Evolutionary conservation across 2,113 vertebrate species (phyloP), one percentile per base, ranked within the genome.

Genomic region (Zosterops pallidus): DNA sequence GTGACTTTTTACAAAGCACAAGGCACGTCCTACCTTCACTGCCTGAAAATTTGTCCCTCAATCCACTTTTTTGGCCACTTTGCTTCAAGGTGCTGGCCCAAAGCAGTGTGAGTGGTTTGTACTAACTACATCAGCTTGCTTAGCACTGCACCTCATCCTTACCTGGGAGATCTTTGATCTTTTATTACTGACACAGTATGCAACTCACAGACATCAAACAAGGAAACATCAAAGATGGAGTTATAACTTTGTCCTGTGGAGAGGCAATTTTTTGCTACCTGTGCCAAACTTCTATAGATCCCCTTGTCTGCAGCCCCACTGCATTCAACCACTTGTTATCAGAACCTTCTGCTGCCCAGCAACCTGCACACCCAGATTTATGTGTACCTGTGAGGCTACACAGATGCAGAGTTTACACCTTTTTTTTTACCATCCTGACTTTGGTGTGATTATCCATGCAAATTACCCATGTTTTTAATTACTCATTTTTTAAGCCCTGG

Each of bases 131-230:
- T 70, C 39, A n/a, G 47, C 50, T 64, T 41, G 37, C 18, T 31
- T 23, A 53, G 75, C 6, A 21, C 26, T 49, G 75, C 6, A 14
- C 28, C 89, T 65, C 49, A 55, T 64, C 78, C 77, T 44, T 87
- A 69, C 68, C 83, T 56, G 56, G 11, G 31, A 92, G 18, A 83
- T n/a, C 56, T 94, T 82, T 80, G 47, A 88, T 89, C 86, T 96
- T 94, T 85, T 83, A 94, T 91, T 83, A 49, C 76, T 82, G 70
- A 92, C 37, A 57, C 4, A 20, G 53, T 56, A 26, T 3, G 64
- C 68, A 80, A 64, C 85, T 89, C 56, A 9, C 31, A 14, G 82
- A 60, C 88, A 90, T 94, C 78, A 94, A 92, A 93, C 42, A 72
- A 50, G 55, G 42, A 21, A 74, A 87, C 64, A 77, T 72, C 71